Evolutionary conservation across 2,888 invertebrate species (phyloP).

Genomic region (Drosophila barbarae): DNA sequence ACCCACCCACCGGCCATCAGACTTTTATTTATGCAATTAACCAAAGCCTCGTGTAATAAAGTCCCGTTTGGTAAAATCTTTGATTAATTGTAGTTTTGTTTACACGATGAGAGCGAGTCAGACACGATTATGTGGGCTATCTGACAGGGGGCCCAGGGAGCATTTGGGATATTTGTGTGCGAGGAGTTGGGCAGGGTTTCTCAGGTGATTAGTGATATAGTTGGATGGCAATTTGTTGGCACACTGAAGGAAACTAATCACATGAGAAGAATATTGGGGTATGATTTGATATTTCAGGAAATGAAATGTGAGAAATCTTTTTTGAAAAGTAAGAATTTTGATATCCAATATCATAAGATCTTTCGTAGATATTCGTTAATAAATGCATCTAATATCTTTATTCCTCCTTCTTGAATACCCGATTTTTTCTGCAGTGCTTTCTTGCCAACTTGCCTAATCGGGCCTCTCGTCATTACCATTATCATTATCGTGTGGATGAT

Average conservation of each 20-base stretch:
- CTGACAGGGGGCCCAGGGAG: constrained; percentile 18
- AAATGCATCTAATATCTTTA: too few species aligned
- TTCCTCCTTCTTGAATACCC: too few species aligned
- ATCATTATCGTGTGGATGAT: constrained; percentile 34
- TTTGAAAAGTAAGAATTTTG: background rate
- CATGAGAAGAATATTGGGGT: too few species aligned
- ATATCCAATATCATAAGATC: too few species aligned
- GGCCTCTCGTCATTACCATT: constrained; percentile 45
- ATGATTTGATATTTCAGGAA: background rate
- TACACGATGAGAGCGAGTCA: constrained; percentile 55
- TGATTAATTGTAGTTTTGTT: constrained; percentile 75
- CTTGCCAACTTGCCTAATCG: constrained; percentile 41
- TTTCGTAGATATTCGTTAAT: too few species aligned
- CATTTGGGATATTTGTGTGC: constrained; percentile 8
- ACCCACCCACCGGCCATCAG: constrained; percentile 3
- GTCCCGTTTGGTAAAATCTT: constrained; percentile 67
- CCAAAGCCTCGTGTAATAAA: constrained; percentile 69
- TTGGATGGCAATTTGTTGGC: constrained; percentile 54
- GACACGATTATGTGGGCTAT: constrained; percentile 49
- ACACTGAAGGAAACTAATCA: background rate
- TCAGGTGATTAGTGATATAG: constrained; percentile 56
- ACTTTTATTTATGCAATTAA: constrained; percentile 72
- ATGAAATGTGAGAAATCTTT: background rate
- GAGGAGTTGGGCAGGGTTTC: constrained; percentile 12
- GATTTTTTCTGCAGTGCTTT: background rate